Percentiles rank a stretch among this genome's conserved stretches.
These are phyloP conservation scores for Centroberyx gerrardi DNA, from an alignment of 2,797 vertebrate species.

Conservation along the genomic window DNA sequence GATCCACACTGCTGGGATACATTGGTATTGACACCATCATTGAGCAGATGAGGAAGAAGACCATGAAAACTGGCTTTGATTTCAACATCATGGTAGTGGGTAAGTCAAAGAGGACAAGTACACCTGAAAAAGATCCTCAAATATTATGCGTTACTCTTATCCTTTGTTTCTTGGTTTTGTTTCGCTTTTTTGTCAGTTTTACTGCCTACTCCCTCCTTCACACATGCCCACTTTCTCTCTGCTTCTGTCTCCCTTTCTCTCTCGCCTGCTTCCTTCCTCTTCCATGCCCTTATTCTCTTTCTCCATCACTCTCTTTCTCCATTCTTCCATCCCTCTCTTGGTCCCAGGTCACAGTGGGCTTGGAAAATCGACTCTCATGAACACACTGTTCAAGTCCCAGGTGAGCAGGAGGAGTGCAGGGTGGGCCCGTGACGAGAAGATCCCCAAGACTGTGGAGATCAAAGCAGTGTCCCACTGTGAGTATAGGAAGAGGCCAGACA, in stretches of 20 bases:
- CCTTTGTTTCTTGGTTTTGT: not conserved
- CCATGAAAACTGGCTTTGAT: conserved; percentile 98
- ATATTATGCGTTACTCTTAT: not conserved
- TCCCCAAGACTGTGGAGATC: conserved; percentile 97
- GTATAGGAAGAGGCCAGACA: conserved; percentile 59
- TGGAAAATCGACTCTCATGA: conserved; percentile 96
- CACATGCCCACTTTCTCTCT: conserved; percentile 37
- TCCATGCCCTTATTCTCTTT: no score
- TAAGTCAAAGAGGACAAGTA: conserved; percentile 72
- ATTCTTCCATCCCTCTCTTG: conserved; percentile 19
- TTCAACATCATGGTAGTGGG: conserved; percentile 99
- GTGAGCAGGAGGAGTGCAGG: conserved; percentile 95
- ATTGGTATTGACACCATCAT: conserved; percentile 98
- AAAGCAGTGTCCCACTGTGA: conserved; percentile 96
- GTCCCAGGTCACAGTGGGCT: conserved; percentile 93
- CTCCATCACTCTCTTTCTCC: not conserved
- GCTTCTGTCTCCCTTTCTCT: conserved; percentile 31
- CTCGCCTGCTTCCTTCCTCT: conserved; percentile 21
- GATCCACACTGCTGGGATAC: conserved; percentile 92
- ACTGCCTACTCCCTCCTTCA: conserved; percentile 63
- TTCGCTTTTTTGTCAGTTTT: not conserved
- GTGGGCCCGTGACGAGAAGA: conserved; percentile 96
- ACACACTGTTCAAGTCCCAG: conserved; percentile 98
- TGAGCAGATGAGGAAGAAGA: conserved; percentile 99
- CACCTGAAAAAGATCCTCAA: no score